Base-by-base conservation (phyloP, 2,113 vertebrate genomes). In the Pantherophis guttatus region DNA sequence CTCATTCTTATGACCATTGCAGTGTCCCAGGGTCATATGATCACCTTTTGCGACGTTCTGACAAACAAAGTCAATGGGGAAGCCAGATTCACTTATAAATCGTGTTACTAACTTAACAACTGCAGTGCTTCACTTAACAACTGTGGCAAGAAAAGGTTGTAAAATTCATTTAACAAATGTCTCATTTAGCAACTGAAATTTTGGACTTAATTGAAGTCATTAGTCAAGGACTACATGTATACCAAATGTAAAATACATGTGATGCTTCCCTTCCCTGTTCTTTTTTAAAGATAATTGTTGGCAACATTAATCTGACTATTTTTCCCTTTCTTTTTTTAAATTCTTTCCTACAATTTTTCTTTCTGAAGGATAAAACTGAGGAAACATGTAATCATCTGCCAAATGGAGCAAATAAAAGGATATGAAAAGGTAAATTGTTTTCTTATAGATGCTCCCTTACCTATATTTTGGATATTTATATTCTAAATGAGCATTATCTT, bases 361-460 rank as follows among this genome's bases (percentile, higher is more conserved):
- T 86, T 52, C 26, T 90, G 59, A 59, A 85, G 26, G 92, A 90
- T 86, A 53, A 85, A 89, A 44, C 2, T 15, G 85, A 50, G 57
- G 44, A 86, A 89, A n/a, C 3, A 90, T 7, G 91, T 91, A 92
- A 93, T 90, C 86, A 50, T 93, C 39, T 94, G 53, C 5, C 87
- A 21, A 88, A 90, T 12, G 75, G 48, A 88, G 89, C 3, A 90
- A 62, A 39, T 59, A 17, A 89, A 62, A 89, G 21, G 33, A 48
- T 90, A 93, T 44, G 86, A 11, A n/a, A 59, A 15, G 53, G 65
- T 92, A 94, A 86, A 90, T 26, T n/a, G 39, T 39, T 39, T 39
- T 39, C 87, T 65, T 94, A 29, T 86, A 95, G 94, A 91, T 39
- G 59, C 86, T 95, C 96, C 90, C 90, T 92, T 95, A n/a, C n/a